Percentiles rank a stretch among this genome's conserved stretches.
Evolutionary conservation across 1,140 invertebrate genomes (phyloP).

Genomic region (Aphelinus atriplicis): DNA sequence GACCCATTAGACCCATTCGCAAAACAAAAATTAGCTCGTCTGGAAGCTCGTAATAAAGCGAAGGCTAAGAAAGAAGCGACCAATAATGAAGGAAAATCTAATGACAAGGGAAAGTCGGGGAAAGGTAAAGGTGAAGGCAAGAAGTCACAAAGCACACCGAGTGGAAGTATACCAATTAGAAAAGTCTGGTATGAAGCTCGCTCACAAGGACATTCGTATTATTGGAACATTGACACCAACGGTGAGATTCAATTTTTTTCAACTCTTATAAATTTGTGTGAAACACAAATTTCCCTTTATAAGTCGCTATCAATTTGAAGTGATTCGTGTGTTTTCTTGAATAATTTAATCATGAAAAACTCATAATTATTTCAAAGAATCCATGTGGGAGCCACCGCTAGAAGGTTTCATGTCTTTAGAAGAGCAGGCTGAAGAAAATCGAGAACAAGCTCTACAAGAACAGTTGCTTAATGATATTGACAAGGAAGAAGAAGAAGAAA

Average conservation of each 20-base stretch:
- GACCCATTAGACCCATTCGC: constrained; percentile 56
- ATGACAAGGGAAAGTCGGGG: constrained; percentile 53
- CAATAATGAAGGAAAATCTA: constrained; percentile 58
- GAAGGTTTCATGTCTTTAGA: constrained; percentile 73
- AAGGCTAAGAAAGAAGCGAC: constrained; percentile 17
- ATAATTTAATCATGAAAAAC: constrained; percentile 34
- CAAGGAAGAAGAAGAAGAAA: constrained; percentile 64
- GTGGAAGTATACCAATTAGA: constrained; percentile 53
- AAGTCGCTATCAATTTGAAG: not conserved
- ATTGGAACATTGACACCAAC: constrained; percentile 83
- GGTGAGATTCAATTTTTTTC: constrained; percentile 62
- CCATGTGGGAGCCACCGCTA: constrained; percentile 72
- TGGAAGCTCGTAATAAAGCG: constrained; percentile 1
- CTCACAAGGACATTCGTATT: constrained; percentile 79
- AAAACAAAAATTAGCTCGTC: constrained; percentile 34
- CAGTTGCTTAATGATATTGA: constrained; percentile 68
- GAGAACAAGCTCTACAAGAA: constrained; percentile 58
- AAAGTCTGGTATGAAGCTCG: constrained; percentile 78
- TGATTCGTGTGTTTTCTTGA: not conserved
- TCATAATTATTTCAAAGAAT: constrained; percentile 62
- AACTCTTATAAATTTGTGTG: not conserved
- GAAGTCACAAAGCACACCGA: constrained; percentile 60
- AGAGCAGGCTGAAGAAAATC: constrained; percentile 69
- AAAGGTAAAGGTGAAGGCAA: constrained; percentile 60
- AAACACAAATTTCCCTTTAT: too few relatives aligned